phyloP scores from a whole-genome alignment of 2,797 vertebrate species.

The Natrix natrix region DNA sequence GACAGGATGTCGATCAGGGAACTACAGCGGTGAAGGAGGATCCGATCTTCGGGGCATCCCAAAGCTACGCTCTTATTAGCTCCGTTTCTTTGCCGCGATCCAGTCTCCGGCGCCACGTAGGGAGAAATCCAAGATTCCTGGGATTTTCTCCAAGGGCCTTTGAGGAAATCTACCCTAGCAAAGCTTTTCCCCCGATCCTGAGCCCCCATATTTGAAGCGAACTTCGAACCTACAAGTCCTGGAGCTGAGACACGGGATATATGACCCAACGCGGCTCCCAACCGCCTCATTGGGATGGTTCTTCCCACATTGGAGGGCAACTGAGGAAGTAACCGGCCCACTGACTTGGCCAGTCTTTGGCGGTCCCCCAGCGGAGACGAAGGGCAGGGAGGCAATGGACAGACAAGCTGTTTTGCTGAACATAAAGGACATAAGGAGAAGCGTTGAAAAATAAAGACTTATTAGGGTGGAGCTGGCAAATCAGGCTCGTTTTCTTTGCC shows the following conservation, averaged over 20 bases:
- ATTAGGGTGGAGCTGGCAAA: neutral
- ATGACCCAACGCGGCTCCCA: neutral
- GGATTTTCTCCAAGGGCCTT: neutral
- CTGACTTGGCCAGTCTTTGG: neutral
- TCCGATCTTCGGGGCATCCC: neutral
- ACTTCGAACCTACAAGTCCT: neutral
- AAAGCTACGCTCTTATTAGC: neutral
- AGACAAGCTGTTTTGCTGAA: neutral
- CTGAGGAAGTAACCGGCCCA: neutral
- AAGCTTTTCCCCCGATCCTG: neutral
- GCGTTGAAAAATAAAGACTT: neutral
- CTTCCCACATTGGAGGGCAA: neutral
- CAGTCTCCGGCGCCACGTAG: neutral
- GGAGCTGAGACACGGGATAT: too few relatives aligned
- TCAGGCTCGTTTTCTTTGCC: neutral
- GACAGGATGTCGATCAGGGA: neutral
- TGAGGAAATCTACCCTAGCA: neutral
- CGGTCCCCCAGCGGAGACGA: neutral
- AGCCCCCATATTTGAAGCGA: neutral
- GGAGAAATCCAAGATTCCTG: neutral
- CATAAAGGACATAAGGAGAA: neutral
- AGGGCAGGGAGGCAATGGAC: neutral
- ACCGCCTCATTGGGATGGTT: neutral
- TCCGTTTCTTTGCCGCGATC: neutral
- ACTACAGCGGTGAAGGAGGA: neutral